Percentiles rank a stretch among this genome's conserved stretches.
Conservation (phyloP, 2,888 invertebrate genomes). For the Cordylochernes scorpioides region DNA sequence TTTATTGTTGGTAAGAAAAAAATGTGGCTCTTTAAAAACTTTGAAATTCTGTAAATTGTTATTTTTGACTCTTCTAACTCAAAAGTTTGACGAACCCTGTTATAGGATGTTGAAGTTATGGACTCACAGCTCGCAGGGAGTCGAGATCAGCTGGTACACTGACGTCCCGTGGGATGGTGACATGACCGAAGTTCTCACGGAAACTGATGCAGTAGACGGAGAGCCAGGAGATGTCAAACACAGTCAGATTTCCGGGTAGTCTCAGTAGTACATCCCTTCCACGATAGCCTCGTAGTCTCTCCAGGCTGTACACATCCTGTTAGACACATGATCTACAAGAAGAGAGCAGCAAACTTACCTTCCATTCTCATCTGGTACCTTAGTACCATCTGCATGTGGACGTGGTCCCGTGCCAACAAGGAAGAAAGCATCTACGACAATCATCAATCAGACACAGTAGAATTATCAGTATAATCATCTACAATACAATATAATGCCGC, state of each 20-base stretch:
- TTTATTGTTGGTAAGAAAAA: no score
- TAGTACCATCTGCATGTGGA: slow-evolving; percentile 41
- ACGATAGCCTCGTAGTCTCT: slow-evolving; percentile 54
- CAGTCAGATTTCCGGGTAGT: slow-evolving; percentile 51
- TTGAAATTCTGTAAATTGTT: no score
- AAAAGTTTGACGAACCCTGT: no score
- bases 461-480: neutral
- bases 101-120: no score
- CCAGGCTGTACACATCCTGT: slow-evolving; percentile 35
- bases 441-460: neutral
- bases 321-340: no score
- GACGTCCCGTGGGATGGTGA: slow-evolving; percentile 53
- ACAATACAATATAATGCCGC: no score
- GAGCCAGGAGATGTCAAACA: slow-evolving; percentile 72
- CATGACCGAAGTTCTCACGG: slow-evolving; percentile 68
- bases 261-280: slow-evolving; percentile 77
- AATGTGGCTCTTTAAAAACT: no score
- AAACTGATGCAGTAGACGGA: slow-evolving; percentile 74
- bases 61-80: no score
- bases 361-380: slow-evolving; percentile 65
- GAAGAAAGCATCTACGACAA: slow-evolving; percentile 41
- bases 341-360: no score
- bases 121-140: slow-evolving; percentile 6
- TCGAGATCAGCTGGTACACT: slow-evolving; percentile 65
- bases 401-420: slow-evolving; percentile 78